Evolutionary conservation across 1,140 invertebrate genomes (phyloP).

Genomic region (Leptopilina boulardi): DNA sequence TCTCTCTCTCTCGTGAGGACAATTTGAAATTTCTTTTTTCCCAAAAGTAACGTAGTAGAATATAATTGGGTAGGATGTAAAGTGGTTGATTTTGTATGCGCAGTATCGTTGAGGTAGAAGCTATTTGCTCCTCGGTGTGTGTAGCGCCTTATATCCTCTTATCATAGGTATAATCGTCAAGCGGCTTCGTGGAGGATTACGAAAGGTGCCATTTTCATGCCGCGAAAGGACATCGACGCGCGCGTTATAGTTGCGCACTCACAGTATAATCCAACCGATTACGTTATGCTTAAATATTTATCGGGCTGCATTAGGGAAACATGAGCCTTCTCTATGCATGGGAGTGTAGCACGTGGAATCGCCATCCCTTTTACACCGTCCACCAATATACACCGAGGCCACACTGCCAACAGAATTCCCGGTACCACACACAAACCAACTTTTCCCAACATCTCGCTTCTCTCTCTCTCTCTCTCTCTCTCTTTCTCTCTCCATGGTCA

Average conservation of each 20-base stretch:
- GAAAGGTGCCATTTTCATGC: conserved; percentile 68
- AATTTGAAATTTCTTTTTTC: neutral
- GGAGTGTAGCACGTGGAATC: conserved; percentile 71
- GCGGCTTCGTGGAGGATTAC: conserved; percentile 64
- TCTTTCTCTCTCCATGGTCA: neutral
- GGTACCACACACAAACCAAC: conserved; percentile 33
- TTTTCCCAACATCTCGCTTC: conserved; percentile 41
- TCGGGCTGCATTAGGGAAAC: conserved; percentile 73
- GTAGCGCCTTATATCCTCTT: conserved; percentile 31
- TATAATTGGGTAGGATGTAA: conserved; percentile 12
- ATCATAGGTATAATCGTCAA: conserved; percentile 56
- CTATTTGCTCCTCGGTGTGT: conserved; percentile 17
- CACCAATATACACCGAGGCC: conserved; percentile 40
- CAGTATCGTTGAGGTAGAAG: neutral
- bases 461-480: conserved; percentile 31
- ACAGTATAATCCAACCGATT: conserved; percentile 69
- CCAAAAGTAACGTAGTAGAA: neutral
- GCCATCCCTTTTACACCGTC: conserved; percentile 58
- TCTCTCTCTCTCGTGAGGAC: neutral
- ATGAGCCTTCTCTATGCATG: conserved; percentile 74
- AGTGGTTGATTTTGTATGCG: conserved; percentile 15
- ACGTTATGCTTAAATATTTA: conserved; percentile 75
- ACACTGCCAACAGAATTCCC: conserved; percentile 42
- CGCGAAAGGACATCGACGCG: conserved; percentile 56
- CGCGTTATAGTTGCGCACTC: conserved; percentile 52